phyloP scores from a whole-genome alignment of 2,888 invertebrate species.

The Adelognathus sp. region DNA sequence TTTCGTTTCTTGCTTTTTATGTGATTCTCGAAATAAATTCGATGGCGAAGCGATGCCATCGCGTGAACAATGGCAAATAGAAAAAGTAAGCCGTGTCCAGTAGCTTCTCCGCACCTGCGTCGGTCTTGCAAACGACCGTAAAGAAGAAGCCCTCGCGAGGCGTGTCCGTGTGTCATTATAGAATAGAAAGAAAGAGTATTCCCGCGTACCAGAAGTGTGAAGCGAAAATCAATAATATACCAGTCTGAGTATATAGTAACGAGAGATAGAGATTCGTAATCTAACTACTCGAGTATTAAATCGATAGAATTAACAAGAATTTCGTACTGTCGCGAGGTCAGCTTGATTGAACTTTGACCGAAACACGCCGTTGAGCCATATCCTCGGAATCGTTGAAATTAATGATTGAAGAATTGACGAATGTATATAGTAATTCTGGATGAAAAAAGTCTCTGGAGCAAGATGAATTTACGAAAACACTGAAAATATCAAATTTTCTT shows the following conservation, averaged over 20 bases:
- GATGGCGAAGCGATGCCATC: constrained; percentile 51
- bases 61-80: constrained; percentile 38
- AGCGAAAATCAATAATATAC: constrained; percentile 40
- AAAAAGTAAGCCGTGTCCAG: constrained; percentile 27
- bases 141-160: constrained; percentile 59
- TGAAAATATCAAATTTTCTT: background rate
- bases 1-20: background rate
- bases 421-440: background rate
- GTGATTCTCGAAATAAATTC: constrained; percentile 49
- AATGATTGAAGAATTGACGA: background rate
- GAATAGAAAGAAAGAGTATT: constrained; percentile 48
- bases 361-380: background rate
- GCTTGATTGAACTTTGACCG: constrained; percentile 25
- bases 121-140: constrained; percentile 7
- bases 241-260: constrained; percentile 24
- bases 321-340: constrained; percentile 32
- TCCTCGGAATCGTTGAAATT: constrained; percentile 24
- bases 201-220: constrained; percentile 24
- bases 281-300: constrained; percentile 41
- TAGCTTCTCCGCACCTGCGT: constrained; percentile 10
- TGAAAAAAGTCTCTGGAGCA: background rate
- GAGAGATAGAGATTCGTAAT: constrained; percentile 39
- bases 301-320: constrained; percentile 32
- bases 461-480: background rate
- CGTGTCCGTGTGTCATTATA: constrained; percentile 51